Evolutionary conservation across 1,140 invertebrate genomes (phyloP), one percentile per base, ranked within the genome.

Genomic region (Trichonephila inaurata): DNA sequence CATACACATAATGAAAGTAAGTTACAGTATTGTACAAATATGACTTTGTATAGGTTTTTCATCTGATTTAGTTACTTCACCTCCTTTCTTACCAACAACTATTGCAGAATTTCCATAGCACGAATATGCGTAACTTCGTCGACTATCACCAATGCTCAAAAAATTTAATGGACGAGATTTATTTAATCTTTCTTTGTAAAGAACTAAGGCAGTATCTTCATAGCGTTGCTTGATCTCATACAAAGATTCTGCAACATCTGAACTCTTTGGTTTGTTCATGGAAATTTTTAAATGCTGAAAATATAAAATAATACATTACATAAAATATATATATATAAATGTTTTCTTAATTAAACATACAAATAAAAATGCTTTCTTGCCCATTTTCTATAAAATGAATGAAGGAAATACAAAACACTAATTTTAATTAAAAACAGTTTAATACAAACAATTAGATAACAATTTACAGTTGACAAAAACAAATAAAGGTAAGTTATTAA

Each of bases 41-140:
- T 94, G 89, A 94, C 95, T 95, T 72, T 95, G 94, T 16, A 94
- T 51, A 7, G 95, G 93, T 94, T 95, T 96, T 44, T 95, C 94
- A 89, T 95, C 94, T 24, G 90, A 66, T 85, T 94, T 95, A 0
- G 93, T 94, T 14, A 95, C 88, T 21, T 95, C 91, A 33, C 94
- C 77, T n/a, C 89, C 93, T 83, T 89, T 81, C 64, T 95, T 95
- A 16, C 92, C 95, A 61, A 96, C 94, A 33, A 96, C 95, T 16
- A 96, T 95, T 12, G 96, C 95, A 21, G 96, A 95, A 93, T 96
- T 96, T 72, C 96, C 96, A 92, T 96, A 95, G 94, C 94, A 96
- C 64, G 95, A 96, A 89, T 96, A 96, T 28, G 95, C 95, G 85
- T 95, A 96, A 21, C 95, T 96, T 91, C 95, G 95, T 18, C 96